Evolutionary conservation across 2,797 vertebrate genomes (phyloP).

Genomic region (Lepidocolaptes lacrymiger): DNA sequence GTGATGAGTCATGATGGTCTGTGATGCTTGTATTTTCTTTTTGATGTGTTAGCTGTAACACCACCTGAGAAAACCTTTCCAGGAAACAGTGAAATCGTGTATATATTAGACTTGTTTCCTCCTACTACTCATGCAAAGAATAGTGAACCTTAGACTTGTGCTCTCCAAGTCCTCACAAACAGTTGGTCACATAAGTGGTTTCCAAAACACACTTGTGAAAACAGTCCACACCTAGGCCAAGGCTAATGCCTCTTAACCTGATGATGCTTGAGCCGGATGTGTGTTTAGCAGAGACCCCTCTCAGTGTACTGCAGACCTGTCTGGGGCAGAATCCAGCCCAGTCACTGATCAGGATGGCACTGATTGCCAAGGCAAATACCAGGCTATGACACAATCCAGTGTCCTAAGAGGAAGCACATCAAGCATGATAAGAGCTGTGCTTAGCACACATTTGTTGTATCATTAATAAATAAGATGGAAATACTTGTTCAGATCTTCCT

Average conservation of each 20-base stretch:
- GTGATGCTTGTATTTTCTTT: neutral
- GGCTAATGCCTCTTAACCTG: neutral
- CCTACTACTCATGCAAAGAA: neutral
- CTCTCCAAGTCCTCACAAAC: neutral
- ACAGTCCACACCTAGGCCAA: neutral
- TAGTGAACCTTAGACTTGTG: neutral
- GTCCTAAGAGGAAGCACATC: neutral
- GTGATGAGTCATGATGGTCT: neutral
- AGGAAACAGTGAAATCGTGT: neutral
- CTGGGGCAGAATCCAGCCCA: neutral
- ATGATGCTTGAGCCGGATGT: neutral
- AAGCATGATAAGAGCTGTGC: neutral
- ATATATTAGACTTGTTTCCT: rapidly evolving
- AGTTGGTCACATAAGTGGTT: neutral
- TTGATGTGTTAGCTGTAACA: neutral
- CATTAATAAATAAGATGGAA: neutral
- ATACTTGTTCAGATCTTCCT: neutral
- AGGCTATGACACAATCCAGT: neutral
- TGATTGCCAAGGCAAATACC: neutral
- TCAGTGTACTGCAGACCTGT: neutral
- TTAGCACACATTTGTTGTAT: neutral
- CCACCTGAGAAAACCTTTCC: neutral
- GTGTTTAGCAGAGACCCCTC: neutral
- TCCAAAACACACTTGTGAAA: rapidly evolving
- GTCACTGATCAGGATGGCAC: neutral